Evolutionary conservation across 2,888 invertebrate species (phyloP).

Genomic region (Schizotus pectinicornis): DNA sequence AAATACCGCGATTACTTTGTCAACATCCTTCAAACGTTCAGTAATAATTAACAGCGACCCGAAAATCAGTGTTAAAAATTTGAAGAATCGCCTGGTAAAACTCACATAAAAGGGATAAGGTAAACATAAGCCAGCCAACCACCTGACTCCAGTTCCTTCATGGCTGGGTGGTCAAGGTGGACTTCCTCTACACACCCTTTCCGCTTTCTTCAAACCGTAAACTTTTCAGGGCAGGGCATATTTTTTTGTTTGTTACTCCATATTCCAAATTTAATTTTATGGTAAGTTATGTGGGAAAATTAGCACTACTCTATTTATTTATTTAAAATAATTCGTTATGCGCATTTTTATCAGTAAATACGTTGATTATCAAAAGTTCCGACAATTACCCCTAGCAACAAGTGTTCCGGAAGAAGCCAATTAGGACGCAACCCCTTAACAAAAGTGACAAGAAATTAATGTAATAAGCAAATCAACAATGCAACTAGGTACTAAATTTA

Average conservation of each 20-base stretch:
- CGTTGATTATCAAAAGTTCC: background rate
- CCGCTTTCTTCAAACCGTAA: conserved; percentile 14
- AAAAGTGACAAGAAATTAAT: background rate
- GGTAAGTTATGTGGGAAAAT: conserved; percentile 8
- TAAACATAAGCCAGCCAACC: conserved; percentile 4
- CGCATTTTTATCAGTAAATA: conserved; percentile 7
- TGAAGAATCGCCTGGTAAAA: background rate
- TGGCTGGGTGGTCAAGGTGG: conserved; percentile 18
- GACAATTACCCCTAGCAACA: conserved; percentile 6
- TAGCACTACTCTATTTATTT: conserved; percentile 13
- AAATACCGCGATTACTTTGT: background rate
- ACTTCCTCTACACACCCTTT: conserved; percentile 24
- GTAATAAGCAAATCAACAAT: background rate
- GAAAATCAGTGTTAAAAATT: background rate
- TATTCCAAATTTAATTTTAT: no score
- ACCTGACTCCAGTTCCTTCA: conserved; percentile 29
- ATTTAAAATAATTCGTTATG: conserved; percentile 10
- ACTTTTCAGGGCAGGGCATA: conserved; percentile 11
- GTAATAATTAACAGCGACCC: no score
- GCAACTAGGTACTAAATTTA: no score
- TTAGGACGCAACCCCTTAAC: background rate
- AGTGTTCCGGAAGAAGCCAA: conserved; percentile 28
- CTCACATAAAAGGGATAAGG: conserved; percentile 1
- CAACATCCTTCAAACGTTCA: no score
- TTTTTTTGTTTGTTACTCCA: background rate